Base-by-base conservation (phyloP, 2,888 invertebrate genomes). In the Hipparchia semele region DNA sequence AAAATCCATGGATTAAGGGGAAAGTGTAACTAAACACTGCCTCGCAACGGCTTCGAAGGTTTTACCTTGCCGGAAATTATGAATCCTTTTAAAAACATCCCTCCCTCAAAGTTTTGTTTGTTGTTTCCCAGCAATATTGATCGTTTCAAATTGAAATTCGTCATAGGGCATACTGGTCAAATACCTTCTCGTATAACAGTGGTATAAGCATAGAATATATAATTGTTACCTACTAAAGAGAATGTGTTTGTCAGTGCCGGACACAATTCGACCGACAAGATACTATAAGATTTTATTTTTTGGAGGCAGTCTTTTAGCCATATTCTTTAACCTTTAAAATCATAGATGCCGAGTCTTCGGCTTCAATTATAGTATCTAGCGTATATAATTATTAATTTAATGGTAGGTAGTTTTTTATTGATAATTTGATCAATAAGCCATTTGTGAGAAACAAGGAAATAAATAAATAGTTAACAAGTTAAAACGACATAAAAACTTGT, bases 91-190 rank as follows among this genome's bases (percentile, higher is more conserved):
- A 81, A 81, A 78, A 82, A 79, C 79, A 79, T 78, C 77, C 81
- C 77, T 79, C 82, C 86, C 87, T 86, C 80, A 85, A 86, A 85
- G 87, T 88, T 87, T 83, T 81, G 79, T 84, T 82, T 80, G 90
- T 83, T 80, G 92, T 92, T 83, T 82, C 92, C 90, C 88, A 90
- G 92, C 90, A 91, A 88, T 86, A 92, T 91, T 83, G 92, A 92
- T 92, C 84, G 73, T 45, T n/a, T 53, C 23, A 23, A 23, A 23
- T 23, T 23, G 23, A 58, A 58, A 23, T 2, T 7, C 58, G 3
- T 23, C 7, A 8, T 2, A 58, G 2, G 8, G 9, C 13, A 58
- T 7, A 8, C 6, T 7, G 13, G 58, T 23, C 23, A 23, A 13
- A 56, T 51, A 56, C 56, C 4, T 53, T 12, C 53, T 5, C 12